Evolutionary conservation across 2,888 invertebrate species (phyloP), one percentile per base, ranked within the genome.

Genomic region (Drosophila paramelanica): DNA sequence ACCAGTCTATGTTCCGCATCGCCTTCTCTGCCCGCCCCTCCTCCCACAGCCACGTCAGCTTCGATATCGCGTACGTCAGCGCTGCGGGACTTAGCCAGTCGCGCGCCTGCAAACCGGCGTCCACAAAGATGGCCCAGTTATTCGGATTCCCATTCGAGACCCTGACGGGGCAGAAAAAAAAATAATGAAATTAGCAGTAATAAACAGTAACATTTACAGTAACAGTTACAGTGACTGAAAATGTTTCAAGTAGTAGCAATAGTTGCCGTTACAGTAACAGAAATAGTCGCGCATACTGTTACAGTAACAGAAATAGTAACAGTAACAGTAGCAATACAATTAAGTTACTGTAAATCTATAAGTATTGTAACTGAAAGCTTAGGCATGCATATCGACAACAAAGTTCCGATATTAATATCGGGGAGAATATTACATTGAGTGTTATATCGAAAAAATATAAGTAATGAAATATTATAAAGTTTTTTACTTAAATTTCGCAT

Each of bases 1-100:
- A 96, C 94, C 97, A 97, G 89, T 98, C 97, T 57, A 97, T 95
- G 86, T 95, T 95, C 82, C 95, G 96, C 82, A 98, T 95, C 31
- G 93, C 93, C 13, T 39, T 68, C 23, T 95, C 94, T 10, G 50
- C 46, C 17, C 47, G 39, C 8, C 61, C 64, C 90, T 78, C 25
- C 3, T 57, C 41, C 91, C 94, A 95, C 68, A 95, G 94, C 81
- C 95, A 94, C 0, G 95, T 95, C 20, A 97, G 92, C 67, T 95
- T 93, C 79, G 96, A 94, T 10, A 96, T 95, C 47, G 96, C 93
- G 91, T 95, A 96, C 0, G 96, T 96, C 4, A 96, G 95, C 0
- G 95, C 94, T 0, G 97, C 96, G 0, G 96, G 95, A 43, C 96
- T 95, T 76, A 97, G 95, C 97, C 97, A 98, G 93, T 98, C 98